Evolutionary conservation across 2,888 invertebrate genomes (phyloP), one percentile per base, ranked within the genome.

Genomic region (Xestoiulus laeticollis): DNA sequence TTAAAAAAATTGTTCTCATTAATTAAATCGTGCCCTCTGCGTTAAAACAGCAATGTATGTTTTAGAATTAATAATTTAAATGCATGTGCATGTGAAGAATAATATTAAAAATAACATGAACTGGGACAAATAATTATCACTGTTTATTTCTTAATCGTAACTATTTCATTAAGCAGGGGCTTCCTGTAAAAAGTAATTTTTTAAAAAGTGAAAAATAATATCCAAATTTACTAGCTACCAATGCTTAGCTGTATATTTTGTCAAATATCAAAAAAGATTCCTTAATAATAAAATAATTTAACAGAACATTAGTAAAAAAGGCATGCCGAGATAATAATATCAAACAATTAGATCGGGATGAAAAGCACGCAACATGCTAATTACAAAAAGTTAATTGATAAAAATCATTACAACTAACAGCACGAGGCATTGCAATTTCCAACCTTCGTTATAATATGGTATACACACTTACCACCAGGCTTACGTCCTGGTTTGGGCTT

Each of bases 381-480:
- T 78, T 78, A 0, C 30, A 78, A 12, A 14, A 78, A 12, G 30
- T 14, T 26, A 78, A 12, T 78, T 30, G 14, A 43, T n/a, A 38
- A 22, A 38, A 85, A 85, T 12, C 85, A 26, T 85, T 3, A 43
- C 84, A 84, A 84, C 19, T 32, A 43, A 33, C 22, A 33, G 33
- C 84, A 33, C 43, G 68, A 38, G 38, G 38, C 43, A 0, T n/a
- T 85, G 85, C 26, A 85, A 85, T 85, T 85, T 85, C 85, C 85
- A 85, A 85, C 22, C 26, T 19, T 0, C 19, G 43, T 22, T 10
- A 38, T 26, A 84, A 38, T 14, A 85, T 43, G 53, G 53, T n/a
- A 26, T 22, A n/a, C n/a, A 19, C 48, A 87, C 87, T 87, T 88
- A 88, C 88, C 88, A 68, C 86, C 88, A 82, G 88, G 86, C 82